Evolutionary conservation across 2,797 vertebrate species (phyloP).

Genomic region (Chelon auratus): DNA sequence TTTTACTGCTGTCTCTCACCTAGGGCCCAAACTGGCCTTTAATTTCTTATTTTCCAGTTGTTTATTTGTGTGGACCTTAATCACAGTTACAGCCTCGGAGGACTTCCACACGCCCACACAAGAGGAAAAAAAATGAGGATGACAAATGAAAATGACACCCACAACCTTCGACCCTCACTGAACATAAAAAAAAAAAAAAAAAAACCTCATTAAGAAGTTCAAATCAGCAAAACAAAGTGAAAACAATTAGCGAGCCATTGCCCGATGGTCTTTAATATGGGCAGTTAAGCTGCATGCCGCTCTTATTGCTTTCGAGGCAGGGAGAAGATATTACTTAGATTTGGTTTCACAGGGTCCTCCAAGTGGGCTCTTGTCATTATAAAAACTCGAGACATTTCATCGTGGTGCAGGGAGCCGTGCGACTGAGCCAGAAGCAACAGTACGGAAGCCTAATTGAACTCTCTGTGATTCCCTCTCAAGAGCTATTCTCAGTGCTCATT

Average conservation of each 20-base stretch:
- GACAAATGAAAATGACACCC: slow-evolving; percentile 42
- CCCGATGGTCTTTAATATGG: slow-evolving; percentile 46
- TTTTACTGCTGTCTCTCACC: slow-evolving; percentile 10
- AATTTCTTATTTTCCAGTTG: slow-evolving; percentile 26
- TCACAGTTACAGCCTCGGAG: slow-evolving; percentile 35
- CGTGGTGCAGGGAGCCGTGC: slow-evolving; percentile 41
- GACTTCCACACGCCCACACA: slow-evolving; percentile 1
- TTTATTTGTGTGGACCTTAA: slow-evolving; percentile 44
- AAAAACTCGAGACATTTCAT: slow-evolving; percentile 51
- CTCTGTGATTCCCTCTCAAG: slow-evolving; percentile 76
- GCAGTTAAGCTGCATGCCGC: slow-evolving; percentile 50
- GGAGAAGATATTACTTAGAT: slow-evolving; percentile 56
- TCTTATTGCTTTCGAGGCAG: slow-evolving; percentile 47
- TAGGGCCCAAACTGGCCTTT: slow-evolving; percentile 2
- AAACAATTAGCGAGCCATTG: slow-evolving; percentile 62
- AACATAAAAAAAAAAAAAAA: slow-evolving; percentile 5
- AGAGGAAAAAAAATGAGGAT: slow-evolving; percentile 14
- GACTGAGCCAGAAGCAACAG: slow-evolving; percentile 63
- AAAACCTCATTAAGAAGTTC: slow-evolving; percentile 47
- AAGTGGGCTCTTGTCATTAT: slow-evolving; percentile 53
- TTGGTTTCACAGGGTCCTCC: slow-evolving; percentile 32
- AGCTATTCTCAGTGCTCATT: slow-evolving; percentile 75
- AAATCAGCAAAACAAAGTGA: slow-evolving; percentile 57
- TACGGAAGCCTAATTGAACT: slow-evolving; percentile 76
- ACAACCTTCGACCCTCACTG: slow-evolving; percentile 38